phyloP scores from a whole-genome alignment of 1,140 invertebrate genomes.

The Bilobella aurantiaca region DNA sequence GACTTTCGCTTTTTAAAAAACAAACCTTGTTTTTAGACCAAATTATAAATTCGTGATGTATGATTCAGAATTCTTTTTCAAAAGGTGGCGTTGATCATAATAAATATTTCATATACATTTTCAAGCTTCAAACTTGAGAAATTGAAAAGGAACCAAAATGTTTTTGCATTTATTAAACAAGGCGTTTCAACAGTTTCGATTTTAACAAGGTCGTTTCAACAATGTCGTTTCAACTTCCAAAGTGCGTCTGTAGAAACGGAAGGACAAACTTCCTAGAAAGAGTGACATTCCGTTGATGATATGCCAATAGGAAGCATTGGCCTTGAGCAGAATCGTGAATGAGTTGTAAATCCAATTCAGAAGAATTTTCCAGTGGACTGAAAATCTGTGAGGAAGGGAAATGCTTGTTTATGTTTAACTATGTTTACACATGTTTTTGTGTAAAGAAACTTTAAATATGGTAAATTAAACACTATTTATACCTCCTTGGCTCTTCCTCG shows the following conservation, averaged over 20 bases:
- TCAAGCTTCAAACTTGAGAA: no score
- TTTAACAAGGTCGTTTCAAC: no score
- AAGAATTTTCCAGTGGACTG: constrained; percentile 28
- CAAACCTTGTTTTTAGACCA: no score
- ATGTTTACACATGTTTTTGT: not conserved
- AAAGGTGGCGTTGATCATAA: no score
- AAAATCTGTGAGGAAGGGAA: constrained; percentile 18
- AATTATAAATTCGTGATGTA: no score
- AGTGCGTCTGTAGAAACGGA: constrained; percentile 33
- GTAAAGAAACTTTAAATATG: not conserved
- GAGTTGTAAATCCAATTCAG: constrained; percentile 24
- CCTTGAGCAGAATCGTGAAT: constrained; percentile 18
- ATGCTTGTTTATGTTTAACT: no score
- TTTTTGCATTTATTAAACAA: not conserved
- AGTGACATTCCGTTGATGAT: constrained; percentile 23
- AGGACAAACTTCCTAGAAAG: constrained; percentile 32
- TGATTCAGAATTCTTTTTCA: no score
- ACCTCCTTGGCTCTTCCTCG: constrained; percentile 34
- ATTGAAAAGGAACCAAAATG: not conserved
- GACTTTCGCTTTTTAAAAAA: no score
- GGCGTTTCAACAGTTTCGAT: constrained; percentile 3
- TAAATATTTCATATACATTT: no score
- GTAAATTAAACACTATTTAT: not conserved
- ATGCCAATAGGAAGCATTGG: constrained; percentile 23
- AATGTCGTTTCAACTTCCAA: constrained; percentile 29